Conservation (phyloP, 1,140 invertebrate genomes). For the Penaeus chinensis region DNA sequence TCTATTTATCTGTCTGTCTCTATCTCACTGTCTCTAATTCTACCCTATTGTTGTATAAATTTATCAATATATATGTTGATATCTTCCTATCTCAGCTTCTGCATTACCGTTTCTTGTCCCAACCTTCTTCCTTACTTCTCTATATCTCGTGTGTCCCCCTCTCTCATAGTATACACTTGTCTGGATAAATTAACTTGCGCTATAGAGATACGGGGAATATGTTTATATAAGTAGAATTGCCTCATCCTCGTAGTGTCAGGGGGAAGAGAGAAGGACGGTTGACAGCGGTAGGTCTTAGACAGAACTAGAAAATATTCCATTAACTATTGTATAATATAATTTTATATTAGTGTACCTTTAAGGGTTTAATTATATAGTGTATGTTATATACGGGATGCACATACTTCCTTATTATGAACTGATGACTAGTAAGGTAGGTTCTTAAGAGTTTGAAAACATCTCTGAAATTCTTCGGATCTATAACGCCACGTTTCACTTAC, state of each 20-base stretch:
- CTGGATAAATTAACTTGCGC: no score
- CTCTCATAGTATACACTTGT: background rate
- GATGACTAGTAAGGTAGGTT: background rate
- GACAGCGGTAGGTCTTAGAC: no score
- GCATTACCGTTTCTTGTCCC: background rate
- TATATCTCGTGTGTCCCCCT: background rate
- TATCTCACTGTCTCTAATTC: slow-evolving; percentile 11
- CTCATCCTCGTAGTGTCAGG: no score
- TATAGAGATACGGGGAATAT: no score
- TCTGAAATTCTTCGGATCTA: background rate
- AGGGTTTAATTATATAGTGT: no score
- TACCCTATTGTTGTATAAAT: background rate
- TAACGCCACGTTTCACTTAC: no score
- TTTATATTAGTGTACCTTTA: background rate
- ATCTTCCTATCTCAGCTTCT: background rate
- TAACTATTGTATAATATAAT: no score
- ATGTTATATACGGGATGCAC: no score
- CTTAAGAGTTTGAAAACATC: background rate
- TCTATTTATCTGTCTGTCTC: background rate
- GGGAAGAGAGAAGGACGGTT: no score
- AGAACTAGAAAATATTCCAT: no score
- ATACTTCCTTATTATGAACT: no score
- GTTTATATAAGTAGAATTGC: no score
- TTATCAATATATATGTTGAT: background rate
- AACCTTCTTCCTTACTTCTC: background rate